Conservation (phyloP, 2,888 invertebrate genomes). For the Petrolisthes manimaculis region DNA sequence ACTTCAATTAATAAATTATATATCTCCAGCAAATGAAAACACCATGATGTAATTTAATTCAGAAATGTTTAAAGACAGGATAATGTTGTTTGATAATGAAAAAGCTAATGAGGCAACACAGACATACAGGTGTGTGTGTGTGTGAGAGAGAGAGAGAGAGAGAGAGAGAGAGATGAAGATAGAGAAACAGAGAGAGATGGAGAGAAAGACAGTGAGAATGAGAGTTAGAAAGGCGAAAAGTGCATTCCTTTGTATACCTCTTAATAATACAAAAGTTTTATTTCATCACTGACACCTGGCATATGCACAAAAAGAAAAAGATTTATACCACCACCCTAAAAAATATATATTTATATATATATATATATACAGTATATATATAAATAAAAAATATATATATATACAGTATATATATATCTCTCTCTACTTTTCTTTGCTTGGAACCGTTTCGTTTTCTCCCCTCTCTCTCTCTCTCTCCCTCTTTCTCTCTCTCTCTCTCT, state of each 20-base stretch:
- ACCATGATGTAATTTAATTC: background rate
- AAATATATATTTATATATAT: conserved; percentile 7
- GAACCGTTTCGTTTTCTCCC: background rate
- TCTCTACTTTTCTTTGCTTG: background rate
- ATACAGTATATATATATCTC: background rate
- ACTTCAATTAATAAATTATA: background rate
- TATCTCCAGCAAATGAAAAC: background rate
- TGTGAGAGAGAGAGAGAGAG: background rate
- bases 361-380: background rate
- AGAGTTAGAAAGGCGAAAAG: background rate
- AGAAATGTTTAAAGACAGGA: background rate
- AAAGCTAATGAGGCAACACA: background rate
- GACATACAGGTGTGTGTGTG: background rate
- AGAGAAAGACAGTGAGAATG: conserved; percentile 12
- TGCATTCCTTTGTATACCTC: conserved; percentile 2
- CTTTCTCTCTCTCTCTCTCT: background rate
- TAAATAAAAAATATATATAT: background rate
- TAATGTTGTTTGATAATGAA: background rate
- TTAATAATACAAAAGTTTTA: background rate
- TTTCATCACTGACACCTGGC: conserved; percentile 2
- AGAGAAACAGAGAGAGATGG: conserved; percentile 29
- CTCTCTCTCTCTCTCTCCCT: background rate
- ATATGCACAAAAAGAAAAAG: background rate
- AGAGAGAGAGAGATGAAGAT: conserved; percentile 23
- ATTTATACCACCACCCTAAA: background rate